Evolutionary conservation across 1,140 invertebrate genomes (phyloP).

Genomic region (Temnothorax nylanderi): DNA sequence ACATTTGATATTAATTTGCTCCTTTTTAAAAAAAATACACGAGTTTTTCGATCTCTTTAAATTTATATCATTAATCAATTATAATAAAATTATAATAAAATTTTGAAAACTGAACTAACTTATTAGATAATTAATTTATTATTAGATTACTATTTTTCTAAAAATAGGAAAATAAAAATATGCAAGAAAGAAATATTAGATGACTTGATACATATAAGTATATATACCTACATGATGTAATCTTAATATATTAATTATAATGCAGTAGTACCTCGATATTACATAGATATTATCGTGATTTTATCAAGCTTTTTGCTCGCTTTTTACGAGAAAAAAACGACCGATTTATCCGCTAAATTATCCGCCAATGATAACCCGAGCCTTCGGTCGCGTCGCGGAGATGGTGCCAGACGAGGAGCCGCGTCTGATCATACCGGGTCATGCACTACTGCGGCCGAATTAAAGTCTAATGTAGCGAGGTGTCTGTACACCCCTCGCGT

Average conservation of each 20-base stretch:
- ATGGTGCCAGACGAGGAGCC: slow-evolving; percentile 62
- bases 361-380: background rate
- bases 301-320: background rate
- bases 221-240: background rate
- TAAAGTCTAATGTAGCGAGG: slow-evolving; percentile 69
- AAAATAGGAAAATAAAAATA: background rate
- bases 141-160: background rate
- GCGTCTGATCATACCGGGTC: slow-evolving; percentile 56
- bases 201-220: background rate
- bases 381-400: slow-evolving; percentile 26
- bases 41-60: background rate
- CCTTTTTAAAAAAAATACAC: background rate
- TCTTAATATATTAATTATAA: slow-evolving; percentile 5
- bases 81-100: background rate
- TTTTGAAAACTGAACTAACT: background rate
- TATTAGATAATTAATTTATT: background rate
- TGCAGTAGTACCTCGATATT: background rate
- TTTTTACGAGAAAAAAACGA: background rate
- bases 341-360: background rate
- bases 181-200: background rate
- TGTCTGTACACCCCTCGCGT: slow-evolving; percentile 54
- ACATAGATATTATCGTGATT: background rate
- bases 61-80: background rate
- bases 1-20: background rate
- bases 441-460: slow-evolving; percentile 73